Evolutionary conservation across 2,888 invertebrate species (phyloP).

Genomic region (Dicyrtomina minuta): DNA sequence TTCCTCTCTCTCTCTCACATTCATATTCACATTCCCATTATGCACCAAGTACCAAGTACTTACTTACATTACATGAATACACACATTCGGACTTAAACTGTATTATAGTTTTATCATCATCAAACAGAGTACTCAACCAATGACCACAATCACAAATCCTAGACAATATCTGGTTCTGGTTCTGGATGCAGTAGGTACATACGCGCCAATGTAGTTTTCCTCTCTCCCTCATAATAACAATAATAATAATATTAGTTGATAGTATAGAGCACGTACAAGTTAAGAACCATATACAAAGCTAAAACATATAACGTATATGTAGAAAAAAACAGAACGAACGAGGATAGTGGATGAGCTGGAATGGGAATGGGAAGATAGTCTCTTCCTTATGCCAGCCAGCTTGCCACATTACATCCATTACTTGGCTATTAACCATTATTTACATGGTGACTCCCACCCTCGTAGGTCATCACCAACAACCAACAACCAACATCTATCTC

Average conservation of each 20-base stretch:
- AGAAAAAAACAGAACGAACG: conserved; percentile 10
- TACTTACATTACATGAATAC: neutral
- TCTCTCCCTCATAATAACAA: too few relatives aligned
- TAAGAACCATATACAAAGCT: too few relatives aligned
- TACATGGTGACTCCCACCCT: conserved; percentile 25
- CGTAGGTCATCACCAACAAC: neutral
- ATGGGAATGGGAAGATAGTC: conserved; percentile 2
- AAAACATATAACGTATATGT: too few relatives aligned
- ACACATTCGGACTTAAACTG: conserved; percentile 11
- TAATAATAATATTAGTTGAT: too few relatives aligned
- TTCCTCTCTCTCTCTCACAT: neutral
- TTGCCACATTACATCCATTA: conserved; percentile 27
- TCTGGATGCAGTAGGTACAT: neutral
- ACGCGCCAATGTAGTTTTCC: neutral
- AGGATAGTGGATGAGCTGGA: too few relatives aligned
- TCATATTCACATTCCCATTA: neutral
- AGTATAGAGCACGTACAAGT: too few relatives aligned
- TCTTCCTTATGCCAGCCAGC: conserved; percentile 11
- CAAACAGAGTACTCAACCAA: conserved; percentile 9
- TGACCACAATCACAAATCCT: conserved; percentile 25
- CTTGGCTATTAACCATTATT: conserved; percentile 30
- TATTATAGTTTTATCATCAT: conserved; percentile 15
- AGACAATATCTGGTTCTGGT: conserved; percentile 7
- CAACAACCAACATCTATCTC: neutral
- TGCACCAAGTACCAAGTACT: neutral